A percentile compares a stretch with the other conserved stretches of the same genome.
Evolutionary conservation across 2,888 invertebrate genomes (phyloP).

Genomic region (Xylota sylvarum): DNA sequence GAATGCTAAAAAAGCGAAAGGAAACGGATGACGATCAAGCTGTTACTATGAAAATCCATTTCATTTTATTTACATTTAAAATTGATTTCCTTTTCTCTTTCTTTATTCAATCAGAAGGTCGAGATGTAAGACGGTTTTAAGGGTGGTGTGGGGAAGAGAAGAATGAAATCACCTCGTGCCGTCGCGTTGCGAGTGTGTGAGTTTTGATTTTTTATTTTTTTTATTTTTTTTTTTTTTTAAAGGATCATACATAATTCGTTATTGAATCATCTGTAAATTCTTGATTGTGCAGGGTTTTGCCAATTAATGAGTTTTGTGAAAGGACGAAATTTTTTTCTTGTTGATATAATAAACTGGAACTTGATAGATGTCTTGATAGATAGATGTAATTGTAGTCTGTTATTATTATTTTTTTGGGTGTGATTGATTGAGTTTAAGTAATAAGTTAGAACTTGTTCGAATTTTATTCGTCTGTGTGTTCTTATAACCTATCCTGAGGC

Average conservation of each 20-base stretch:
- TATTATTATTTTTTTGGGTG: neutral
- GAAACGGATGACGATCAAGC: neutral
- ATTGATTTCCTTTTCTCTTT: neutral
- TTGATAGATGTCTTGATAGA: neutral
- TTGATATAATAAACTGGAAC: neutral
- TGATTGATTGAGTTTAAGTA: neutral
- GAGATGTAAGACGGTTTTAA: neutral
- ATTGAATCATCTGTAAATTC: neutral
- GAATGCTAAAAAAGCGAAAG: too few relatives aligned
- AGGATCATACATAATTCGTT: conserved; percentile 1
- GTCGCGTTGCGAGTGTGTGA: neutral
- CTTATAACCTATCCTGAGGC: too few relatives aligned
- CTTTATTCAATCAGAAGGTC: neutral
- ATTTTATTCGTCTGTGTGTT: too few relatives aligned
- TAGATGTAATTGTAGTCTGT: neutral
- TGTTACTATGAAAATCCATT: neutral
- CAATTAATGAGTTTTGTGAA: neutral
- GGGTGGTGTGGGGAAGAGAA: neutral
- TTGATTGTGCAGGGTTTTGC: neutral
- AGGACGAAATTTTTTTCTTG: neutral
- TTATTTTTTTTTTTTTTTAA: neutral
- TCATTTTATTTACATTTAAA: conserved; percentile 3
- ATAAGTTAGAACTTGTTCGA: neutral
- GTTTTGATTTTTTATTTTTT: neutral
- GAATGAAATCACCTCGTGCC: neutral